phyloP scores from a whole-genome alignment of 2,113 vertebrate genomes.

The Upupa epops region DNA sequence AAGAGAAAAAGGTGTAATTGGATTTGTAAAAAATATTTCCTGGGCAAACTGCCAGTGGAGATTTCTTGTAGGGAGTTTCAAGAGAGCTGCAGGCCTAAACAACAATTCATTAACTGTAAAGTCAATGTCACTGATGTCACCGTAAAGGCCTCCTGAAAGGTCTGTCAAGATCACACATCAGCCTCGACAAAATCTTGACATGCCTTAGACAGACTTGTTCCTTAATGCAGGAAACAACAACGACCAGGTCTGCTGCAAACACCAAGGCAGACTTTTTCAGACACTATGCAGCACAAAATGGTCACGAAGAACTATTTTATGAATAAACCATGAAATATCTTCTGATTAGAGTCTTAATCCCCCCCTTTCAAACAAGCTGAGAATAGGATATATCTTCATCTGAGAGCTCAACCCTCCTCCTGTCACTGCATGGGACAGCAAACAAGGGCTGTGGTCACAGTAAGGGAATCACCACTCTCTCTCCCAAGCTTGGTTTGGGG shows the following conservation, averaged over 20 bases:
- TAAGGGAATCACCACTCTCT: not conserved
- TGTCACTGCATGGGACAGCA: not conserved
- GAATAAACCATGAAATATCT: slow-evolving; percentile 10
- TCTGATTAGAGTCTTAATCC: not conserved
- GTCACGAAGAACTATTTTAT: not conserved
- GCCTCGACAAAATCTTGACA: not conserved
- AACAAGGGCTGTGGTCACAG: accelerated
- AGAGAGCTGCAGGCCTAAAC: not conserved
- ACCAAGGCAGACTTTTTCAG: not conserved
- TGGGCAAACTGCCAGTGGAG: not conserved
- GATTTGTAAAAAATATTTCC: not conserved
- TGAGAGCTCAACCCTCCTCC: not conserved
- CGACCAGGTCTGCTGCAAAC: not conserved
- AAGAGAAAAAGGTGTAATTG: not conserved
- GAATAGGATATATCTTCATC: not conserved
- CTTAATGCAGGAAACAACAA: not conserved
- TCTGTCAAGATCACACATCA: not conserved
- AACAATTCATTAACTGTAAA: slow-evolving; percentile 7
- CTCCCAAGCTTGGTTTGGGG: not conserved
- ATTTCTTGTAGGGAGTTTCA: not conserved
- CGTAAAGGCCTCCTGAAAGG: not conserved
- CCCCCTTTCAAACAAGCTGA: not conserved
- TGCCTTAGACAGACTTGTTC: not conserved
- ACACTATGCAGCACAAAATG: not conserved
- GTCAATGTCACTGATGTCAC: not conserved